These are phyloP conservation scores for Dynastes tityus DNA, from an alignment of 2,888 invertebrate genomes.

Conservation along the genomic window DNA sequence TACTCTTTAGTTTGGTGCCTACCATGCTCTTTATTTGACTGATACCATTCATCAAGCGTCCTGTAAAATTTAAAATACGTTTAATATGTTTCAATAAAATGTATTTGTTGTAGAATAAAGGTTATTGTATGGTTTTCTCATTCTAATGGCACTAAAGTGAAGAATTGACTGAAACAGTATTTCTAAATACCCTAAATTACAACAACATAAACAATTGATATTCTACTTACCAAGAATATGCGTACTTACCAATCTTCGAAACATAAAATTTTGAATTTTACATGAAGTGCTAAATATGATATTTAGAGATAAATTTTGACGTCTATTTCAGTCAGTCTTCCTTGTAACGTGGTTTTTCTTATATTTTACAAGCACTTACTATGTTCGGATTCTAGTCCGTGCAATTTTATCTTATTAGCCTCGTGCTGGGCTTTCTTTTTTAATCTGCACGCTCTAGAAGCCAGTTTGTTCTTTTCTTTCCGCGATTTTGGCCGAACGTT, in stretches of 20 bases:
- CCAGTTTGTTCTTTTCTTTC: constrained; percentile 98
- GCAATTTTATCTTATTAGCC: constrained; percentile 96
- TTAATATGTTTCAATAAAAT: not conserved
- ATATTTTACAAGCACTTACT: constrained; percentile 76
- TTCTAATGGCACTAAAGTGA: constrained; percentile 1
- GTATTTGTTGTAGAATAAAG: not conserved
- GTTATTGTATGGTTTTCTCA: not conserved
- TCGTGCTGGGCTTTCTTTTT: constrained; percentile 99
- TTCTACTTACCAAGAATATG: constrained; percentile 34
- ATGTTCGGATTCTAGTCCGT: constrained; percentile 94
- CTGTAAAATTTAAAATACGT: constrained; percentile 71
- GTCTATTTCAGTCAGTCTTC: constrained; percentile 46
- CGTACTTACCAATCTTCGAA: constrained; percentile 38
- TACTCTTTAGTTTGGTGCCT: constrained; percentile 77
- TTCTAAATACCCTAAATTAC: constrained; percentile 11
- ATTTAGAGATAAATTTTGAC: constrained; percentile 46
- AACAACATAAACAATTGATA: constrained; percentile 45
- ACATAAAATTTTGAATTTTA: constrained; percentile 27
- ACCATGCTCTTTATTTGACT: constrained; percentile 84
- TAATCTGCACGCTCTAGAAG: constrained; percentile 95
- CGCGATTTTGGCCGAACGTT: constrained; percentile 92
- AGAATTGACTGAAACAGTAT: constrained; percentile 42
- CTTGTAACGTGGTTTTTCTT: constrained; percentile 21
- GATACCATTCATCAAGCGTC: constrained; percentile 84
- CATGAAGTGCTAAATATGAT: constrained; percentile 28